Evolutionary conservation across 1,140 invertebrate species (phyloP).

Genomic region (Callitettix versicolor): DNA sequence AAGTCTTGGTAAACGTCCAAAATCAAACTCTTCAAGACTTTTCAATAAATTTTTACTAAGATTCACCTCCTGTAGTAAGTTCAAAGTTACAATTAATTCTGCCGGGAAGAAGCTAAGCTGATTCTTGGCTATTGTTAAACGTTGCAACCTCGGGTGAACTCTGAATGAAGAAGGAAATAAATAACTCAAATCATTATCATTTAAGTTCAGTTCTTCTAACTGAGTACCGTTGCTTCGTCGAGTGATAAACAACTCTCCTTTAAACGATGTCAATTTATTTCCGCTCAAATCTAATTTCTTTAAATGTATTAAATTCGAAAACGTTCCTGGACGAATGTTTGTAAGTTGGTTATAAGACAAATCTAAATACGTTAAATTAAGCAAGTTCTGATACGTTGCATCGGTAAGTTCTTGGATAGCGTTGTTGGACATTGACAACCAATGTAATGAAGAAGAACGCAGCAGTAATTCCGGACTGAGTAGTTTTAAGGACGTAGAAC

Average conservation of each 20-base stretch:
- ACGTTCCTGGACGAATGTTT: conserved; percentile 55
- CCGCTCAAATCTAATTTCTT: conserved; percentile 51
- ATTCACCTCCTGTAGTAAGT: conserved; percentile 61
- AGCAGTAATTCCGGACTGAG: conserved; percentile 58
- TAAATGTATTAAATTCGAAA: conserved; percentile 56
- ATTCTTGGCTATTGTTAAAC: conserved; percentile 58
- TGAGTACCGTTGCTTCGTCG: conserved; percentile 43
- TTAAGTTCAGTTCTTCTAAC: conserved; percentile 60
- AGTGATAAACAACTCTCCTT: conserved; percentile 65
- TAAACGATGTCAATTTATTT: conserved; percentile 63
- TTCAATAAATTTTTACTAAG: conserved; percentile 66
- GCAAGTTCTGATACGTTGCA: conserved; percentile 56
- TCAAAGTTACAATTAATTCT: conserved; percentile 52
- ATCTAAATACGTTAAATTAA: conserved; percentile 58
- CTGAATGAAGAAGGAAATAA: conserved; percentile 71
- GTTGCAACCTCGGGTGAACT: conserved; percentile 59
- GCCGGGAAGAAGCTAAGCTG: conserved; percentile 72
- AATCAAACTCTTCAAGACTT: conserved; percentile 69
- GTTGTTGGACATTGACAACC: conserved; percentile 55
- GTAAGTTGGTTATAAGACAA: conserved; percentile 66
- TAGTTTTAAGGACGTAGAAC: conserved; percentile 55
- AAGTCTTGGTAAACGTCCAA: conserved; percentile 64
- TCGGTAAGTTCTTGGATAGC: conserved; percentile 57
- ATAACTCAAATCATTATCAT: conserved; percentile 64
- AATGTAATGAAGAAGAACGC: conserved; percentile 50